A percentile compares a stretch with the other conserved stretches of the same genome.
These are phyloP conservation scores for Drosophila ananassae DNA, from an alignment of 1,140 invertebrate genomes.

Conservation along the genomic window DNA sequence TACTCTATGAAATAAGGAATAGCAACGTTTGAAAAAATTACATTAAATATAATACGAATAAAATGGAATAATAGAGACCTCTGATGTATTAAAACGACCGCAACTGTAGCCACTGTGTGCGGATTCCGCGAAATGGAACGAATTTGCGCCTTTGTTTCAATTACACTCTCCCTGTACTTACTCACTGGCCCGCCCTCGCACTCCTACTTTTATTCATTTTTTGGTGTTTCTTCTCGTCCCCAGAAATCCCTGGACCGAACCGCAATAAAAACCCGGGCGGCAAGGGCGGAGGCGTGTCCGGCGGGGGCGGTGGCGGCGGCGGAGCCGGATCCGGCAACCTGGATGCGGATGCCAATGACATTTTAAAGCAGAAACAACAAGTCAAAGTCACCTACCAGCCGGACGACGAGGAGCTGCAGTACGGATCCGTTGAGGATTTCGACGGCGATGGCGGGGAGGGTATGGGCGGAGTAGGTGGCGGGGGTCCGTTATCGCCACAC, in stretches of 20 bases:
- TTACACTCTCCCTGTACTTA: slow-evolving; percentile 61
- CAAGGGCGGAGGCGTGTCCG: slow-evolving; percentile 25
- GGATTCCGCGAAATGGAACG: slow-evolving; percentile 29
- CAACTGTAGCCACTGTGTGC: not conserved
- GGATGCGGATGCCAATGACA: slow-evolving; percentile 83
- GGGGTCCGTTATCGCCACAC: slow-evolving; percentile 76
- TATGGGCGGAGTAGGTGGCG: slow-evolving; percentile 55
- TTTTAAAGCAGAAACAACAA: slow-evolving; percentile 84
- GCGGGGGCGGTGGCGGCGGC: slow-evolving; percentile 14
- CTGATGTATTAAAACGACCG: not conserved
- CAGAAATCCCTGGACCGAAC: slow-evolving; percentile 86
- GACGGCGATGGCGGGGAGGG: slow-evolving; percentile 71
- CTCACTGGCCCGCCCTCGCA: slow-evolving; percentile 32
- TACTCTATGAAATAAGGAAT: too few relatives aligned
- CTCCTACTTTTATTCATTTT: slow-evolving; percentile 33
- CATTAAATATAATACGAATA: too few relatives aligned
- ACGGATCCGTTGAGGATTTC: slow-evolving; percentile 82
- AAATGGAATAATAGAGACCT: not conserved
- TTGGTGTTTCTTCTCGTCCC: slow-evolving; percentile 55
- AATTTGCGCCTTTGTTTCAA: slow-evolving; percentile 75
- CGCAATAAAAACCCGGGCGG: slow-evolving; percentile 80
- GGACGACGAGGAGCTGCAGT: slow-evolving; percentile 81
- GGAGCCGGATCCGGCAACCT: slow-evolving; percentile 27
- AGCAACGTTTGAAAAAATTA: too few relatives aligned
- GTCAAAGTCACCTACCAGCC: slow-evolving; percentile 83